Evolutionary conservation across 2,113 vertebrate species (phyloP), one percentile per base, ranked within the genome.

Genomic region (Percina caprodes): DNA sequence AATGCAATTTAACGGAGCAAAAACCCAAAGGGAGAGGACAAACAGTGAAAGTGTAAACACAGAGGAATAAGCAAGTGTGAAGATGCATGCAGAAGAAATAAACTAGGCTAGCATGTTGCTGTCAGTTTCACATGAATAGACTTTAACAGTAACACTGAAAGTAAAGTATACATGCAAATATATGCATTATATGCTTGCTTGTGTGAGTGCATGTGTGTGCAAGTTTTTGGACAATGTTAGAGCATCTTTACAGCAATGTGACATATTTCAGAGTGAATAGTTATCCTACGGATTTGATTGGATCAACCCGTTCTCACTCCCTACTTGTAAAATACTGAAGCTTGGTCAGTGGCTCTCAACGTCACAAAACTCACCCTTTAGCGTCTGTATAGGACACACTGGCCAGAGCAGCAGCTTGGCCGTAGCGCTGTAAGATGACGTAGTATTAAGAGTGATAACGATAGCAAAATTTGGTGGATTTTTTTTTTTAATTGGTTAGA

Each of bases 11-110:
- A 19, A 63, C 12, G 23, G 39, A 49, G 19, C 12, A 42, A 51
- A 77, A 77, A 62, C 1, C 6, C n/a, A 19, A 51, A 15, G 13
- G 21, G n/a, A 56, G 33, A 56, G 76, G 26, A 33, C 14, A 23
- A n/a, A 62, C 24, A 1, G 24, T 33, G 65, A 12, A 39, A 18
- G 46, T 56, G 42, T 51, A 51, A 65, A 71, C 30, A 63, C 18
- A 75, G 30, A 33, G 16, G 67, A 66, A 61, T 60, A 68, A 42
- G 51, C 49, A 61, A 73, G 61, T 45, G 61, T 67, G 59, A 51
- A 54, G 35, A 58, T 2, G 35, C 2, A 18, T 35, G 5, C 33
- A 51, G 30, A 66, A 24, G 14, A 74, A 56, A 69, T 11, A 45
- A 68, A 62, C 23, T n/a, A 65, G 49, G 61, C 5, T 0, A 18